Percentiles rank a stretch among this genome's conserved stretches.
These are phyloP conservation scores for Rallus crepitans DNA, from an alignment of 2,797 vertebrate genomes.

Conservation along the genomic window DNA sequence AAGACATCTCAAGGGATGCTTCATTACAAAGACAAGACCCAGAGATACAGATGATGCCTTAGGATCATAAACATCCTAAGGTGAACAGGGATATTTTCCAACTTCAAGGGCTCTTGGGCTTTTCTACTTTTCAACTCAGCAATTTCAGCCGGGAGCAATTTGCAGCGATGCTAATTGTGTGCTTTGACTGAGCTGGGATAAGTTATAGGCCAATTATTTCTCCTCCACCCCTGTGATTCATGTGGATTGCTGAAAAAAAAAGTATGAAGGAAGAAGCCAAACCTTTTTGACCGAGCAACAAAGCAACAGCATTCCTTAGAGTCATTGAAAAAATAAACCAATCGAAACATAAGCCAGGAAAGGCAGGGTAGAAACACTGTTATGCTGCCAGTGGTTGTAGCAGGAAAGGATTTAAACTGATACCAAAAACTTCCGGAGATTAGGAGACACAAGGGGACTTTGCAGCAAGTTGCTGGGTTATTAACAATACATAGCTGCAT, in stretches of 20 bases:
- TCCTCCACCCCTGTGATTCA: neutral
- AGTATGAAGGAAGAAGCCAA: neutral
- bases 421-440: neutral
- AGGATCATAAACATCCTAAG: neutral
- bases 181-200: neutral
- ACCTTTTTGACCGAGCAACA: neutral
- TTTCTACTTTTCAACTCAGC: neutral
- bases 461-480: neutral
- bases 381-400: neutral
- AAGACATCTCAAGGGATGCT: neutral
- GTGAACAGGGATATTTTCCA: neutral
- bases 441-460: neutral
- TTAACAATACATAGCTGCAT: neutral
- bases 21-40: neutral
- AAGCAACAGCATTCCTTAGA: neutral
- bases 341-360: neutral
- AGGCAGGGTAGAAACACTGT: neutral
- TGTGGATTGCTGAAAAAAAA: conserved; percentile 2
- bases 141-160: neutral
- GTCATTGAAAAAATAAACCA: neutral
- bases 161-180: neutral
- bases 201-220: conserved; percentile 45
- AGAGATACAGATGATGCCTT: neutral
- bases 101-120: neutral
- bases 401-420: neutral